Evolutionary conservation across 2,113 vertebrate genomes (phyloP).

Genomic region (Mesitornis unicolor): DNA sequence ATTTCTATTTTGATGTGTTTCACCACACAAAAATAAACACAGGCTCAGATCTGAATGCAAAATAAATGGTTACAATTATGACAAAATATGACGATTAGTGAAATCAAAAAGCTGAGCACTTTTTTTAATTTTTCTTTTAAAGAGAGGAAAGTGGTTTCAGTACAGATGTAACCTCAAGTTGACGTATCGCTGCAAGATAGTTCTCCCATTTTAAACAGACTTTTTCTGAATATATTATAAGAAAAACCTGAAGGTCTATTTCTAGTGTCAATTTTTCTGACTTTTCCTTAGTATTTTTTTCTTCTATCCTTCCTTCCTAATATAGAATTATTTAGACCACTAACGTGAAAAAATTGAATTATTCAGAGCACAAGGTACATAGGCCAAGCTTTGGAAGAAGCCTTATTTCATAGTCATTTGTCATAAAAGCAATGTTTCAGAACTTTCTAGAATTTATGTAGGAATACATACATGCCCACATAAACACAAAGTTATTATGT

Average conservation of each 20-base stretch:
- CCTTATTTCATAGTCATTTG: background rate
- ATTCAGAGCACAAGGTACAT: background rate
- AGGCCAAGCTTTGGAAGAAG: background rate
- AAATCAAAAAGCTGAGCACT: background rate
- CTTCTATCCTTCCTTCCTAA: background rate
- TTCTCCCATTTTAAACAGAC: background rate
- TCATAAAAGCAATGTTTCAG: background rate
- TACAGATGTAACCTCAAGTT: background rate
- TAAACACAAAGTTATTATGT: background rate
- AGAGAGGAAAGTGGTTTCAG: background rate
- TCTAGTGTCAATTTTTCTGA: background rate
- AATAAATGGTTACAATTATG: background rate
- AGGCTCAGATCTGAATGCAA: background rate
- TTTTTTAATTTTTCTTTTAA: no score
- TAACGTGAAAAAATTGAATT: background rate
- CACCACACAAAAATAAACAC: background rate
- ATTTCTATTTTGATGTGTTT: background rate
- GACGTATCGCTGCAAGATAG: background rate
- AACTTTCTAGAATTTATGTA: background rate
- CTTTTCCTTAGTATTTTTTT: background rate
- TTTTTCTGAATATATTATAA: background rate
- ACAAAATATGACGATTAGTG: background rate
- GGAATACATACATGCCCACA: background rate
- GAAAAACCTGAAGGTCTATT: background rate
- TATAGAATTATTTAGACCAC: background rate